These are phyloP conservation scores for Papilio elwesi DNA, from an alignment of 2,888 invertebrate genomes.

Conservation along the genomic window DNA sequence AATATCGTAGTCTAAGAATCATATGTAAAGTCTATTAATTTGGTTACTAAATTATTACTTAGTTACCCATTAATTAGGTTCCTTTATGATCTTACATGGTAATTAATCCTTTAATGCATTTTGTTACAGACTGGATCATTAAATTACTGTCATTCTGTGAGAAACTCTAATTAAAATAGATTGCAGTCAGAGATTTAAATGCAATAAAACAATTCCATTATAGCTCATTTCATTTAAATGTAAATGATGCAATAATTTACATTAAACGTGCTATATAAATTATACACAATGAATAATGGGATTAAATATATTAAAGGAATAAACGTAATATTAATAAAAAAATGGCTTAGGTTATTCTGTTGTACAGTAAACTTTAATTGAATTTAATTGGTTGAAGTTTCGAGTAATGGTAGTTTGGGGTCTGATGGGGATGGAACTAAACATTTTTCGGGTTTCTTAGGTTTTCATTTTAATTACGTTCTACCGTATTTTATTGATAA, in stretches of 20 bases:
- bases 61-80: background rate
- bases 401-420: too few relatives aligned
- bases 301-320: background rate
- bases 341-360: background rate
- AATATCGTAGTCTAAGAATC: too few relatives aligned
- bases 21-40: too few relatives aligned
- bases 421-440: too few relatives aligned
- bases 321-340: background rate
- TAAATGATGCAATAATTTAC: background rate
- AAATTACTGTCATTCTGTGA: conserved; percentile 12
- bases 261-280: conserved; percentile 5
- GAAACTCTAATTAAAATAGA: conserved; percentile 30
- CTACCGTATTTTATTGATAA: too few relatives aligned
- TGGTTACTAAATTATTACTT: background rate
- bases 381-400: too few relatives aligned
- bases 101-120: conserved; percentile 1
- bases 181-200: conserved; percentile 22
- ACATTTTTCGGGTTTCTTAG: too few relatives aligned
- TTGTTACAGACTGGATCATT: conserved; percentile 2
- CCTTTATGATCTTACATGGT: background rate
- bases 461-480: too few relatives aligned
- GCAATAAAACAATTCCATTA: conserved; percentile 23
- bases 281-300: background rate
- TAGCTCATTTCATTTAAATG: conserved; percentile 25
- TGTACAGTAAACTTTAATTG: too few relatives aligned